Evolutionary conservation across 2,113 vertebrate species (phyloP).

Genomic region (Neoarius graeffei): DNA sequence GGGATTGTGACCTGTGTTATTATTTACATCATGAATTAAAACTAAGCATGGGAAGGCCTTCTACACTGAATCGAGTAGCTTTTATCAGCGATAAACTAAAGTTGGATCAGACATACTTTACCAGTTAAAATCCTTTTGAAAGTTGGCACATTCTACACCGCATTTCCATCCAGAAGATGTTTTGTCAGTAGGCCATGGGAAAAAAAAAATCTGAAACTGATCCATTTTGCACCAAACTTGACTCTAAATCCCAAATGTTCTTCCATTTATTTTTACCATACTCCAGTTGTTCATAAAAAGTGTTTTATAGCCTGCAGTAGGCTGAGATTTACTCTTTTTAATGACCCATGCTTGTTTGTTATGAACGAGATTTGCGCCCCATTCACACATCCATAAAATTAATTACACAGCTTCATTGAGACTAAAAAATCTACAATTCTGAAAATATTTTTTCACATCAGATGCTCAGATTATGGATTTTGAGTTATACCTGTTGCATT

Average conservation of each 20-base stretch:
- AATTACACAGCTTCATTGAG: neutral
- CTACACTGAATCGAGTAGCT: neutral
- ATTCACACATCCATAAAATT: neutral
- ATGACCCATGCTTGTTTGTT: neutral
- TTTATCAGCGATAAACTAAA: neutral
- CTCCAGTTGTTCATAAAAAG: slow-evolving; percentile 5
- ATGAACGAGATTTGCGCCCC: neutral
- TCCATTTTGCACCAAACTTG: neutral
- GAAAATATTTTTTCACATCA: neutral
- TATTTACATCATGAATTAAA: slow-evolving; percentile 32
- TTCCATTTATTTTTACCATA: neutral
- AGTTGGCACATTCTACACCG: neutral
- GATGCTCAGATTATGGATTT: too few species aligned
- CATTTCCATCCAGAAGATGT: neutral
- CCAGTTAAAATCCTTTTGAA: neutral
- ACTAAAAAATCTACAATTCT: neutral
- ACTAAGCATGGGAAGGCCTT: neutral
- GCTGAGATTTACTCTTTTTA: neutral
- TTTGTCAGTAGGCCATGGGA: neutral
- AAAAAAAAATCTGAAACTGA: neutral
- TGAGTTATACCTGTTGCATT: too few species aligned
- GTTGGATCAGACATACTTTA: neutral
- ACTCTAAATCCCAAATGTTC: neutral
- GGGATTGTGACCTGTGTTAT: slow-evolving; percentile 21
- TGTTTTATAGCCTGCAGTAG: neutral